These are phyloP conservation scores for Drosophila aff. DNA, from an alignment of 1,140 invertebrate genomes.

Conservation along the genomic window DNA sequence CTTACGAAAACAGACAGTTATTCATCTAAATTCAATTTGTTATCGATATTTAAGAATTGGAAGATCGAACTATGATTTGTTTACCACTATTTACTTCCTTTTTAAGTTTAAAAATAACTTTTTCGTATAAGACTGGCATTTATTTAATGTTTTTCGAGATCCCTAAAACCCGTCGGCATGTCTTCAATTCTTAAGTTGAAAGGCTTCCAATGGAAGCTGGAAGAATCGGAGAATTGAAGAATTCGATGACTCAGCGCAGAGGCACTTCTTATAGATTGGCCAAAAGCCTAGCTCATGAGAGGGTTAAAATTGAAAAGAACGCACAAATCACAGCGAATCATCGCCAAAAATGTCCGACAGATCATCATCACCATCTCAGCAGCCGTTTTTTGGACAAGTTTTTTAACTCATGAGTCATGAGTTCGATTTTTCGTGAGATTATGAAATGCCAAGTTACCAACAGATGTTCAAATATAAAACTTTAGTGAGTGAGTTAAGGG, in stretches of 20 bases:
- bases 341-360: slow-evolving; percentile 39
- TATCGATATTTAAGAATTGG: background rate
- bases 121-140: too few relatives aligned
- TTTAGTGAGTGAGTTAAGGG: background rate
- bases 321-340: slow-evolving; percentile 42
- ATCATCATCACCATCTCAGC: slow-evolving; percentile 21
- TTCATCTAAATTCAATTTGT: background rate
- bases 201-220: background rate
- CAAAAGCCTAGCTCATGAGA: slow-evolving; percentile 27
- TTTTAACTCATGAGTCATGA: slow-evolving; percentile 30
- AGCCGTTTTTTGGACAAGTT: slow-evolving; percentile 31
- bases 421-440: slow-evolving; percentile 24
- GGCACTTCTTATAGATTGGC: slow-evolving; percentile 13
- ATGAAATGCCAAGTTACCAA: slow-evolving; percentile 41
- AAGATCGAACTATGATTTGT: background rate
- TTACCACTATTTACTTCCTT: background rate
- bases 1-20: background rate
- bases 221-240: background rate
- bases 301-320: slow-evolving; percentile 21
- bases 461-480: slow-evolving; percentile 22
- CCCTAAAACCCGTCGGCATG: slow-evolving; percentile 27
- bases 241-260: slow-evolving; percentile 29
- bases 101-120: background rate
- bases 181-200: background rate
- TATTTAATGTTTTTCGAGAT: background rate